Base-by-base conservation (phyloP, 2,888 invertebrate species). In the Aphidius colemani region DNA sequence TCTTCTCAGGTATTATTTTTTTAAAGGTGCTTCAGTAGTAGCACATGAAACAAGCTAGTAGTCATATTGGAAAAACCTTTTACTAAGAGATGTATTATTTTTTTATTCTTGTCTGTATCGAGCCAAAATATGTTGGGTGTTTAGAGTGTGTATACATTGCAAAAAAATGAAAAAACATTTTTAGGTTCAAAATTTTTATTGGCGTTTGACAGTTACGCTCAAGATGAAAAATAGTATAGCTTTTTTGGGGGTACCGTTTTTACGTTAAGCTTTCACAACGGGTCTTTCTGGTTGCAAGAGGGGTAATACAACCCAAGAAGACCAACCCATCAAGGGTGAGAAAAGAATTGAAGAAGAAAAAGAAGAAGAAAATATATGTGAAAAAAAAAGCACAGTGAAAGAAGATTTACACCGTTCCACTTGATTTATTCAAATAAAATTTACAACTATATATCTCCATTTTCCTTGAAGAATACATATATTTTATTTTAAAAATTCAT, bases 391-490 rank as follows among this genome's bases (percentile, higher is more conserved):
- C 41, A 18, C 7, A 9, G 64, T 63, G 57, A 48, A 55, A 58
- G 66, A 70, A 77, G 78, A 79, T 79, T 79, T 78, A 79, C 75
- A 67, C 75, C 78, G 78, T 77, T 78, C 70, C 77, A 69, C 63
- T 64, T 65, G 50, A 7, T 57, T 57, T 46, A 7, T 57, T 57
- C 40, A 48, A 45, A 18, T 6, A 7, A 46, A 9, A 18, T 41
- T 45, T 10, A 11, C 8, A 56, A 30, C 44, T 10, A 56, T 30
- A 7, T 39, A 9, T 18, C 11, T 11, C 46, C 7, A 53, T 39
- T 45, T 61, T 30, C 51, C 51, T 9, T 13, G 13, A 50, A 40
- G 7, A 30, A 44, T 10, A 40, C 30, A 13, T 39, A 56, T 51
- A 43, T 56, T 13, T 56, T 7, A 43, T 41, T 39, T 11, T 13